phyloP scores from a whole-genome alignment of 2,888 invertebrate species.

The Dryobota labecula region DNA sequence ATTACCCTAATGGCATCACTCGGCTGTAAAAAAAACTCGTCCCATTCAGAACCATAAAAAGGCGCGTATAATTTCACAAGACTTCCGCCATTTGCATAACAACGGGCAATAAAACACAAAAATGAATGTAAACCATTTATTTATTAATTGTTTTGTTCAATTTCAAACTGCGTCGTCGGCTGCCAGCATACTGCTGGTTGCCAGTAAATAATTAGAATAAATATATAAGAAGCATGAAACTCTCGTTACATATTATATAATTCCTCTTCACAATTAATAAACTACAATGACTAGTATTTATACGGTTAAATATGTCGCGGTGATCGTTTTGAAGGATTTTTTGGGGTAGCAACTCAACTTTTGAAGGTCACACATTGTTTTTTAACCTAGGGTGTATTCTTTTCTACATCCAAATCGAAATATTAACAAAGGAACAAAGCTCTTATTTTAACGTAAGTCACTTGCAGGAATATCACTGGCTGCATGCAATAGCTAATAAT shows the following conservation, averaged over 20 bases:
- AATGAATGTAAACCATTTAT: constrained; percentile 85
- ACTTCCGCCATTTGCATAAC: not conserved
- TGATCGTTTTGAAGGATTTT: constrained; percentile 66
- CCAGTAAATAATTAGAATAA: constrained; percentile 72
- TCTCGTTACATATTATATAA: constrained; percentile 73
- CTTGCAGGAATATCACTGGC: constrained; percentile 25
- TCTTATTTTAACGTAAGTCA: constrained; percentile 3
- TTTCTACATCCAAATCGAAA: constrained; percentile 1
- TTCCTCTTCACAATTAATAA: constrained; percentile 75
- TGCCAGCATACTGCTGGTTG: constrained; percentile 53
- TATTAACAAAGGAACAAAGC: constrained; percentile 5
- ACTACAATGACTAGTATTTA: constrained; percentile 80
- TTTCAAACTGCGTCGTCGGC: constrained; percentile 69
- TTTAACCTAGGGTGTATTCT: not conserved
- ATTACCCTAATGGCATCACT: not conserved
- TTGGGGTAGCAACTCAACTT: not conserved
- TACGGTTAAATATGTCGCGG: constrained; percentile 64
- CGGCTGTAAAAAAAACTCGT: not conserved
- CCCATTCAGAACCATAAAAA: not conserved
- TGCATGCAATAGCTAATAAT: constrained; percentile 6
- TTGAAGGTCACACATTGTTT: not conserved
- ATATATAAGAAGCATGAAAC: constrained; percentile 82
- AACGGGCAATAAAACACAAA: constrained; percentile 64
- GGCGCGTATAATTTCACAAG: not conserved
- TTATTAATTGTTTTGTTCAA: constrained; percentile 73